phyloP scores from a whole-genome alignment of 2,797 vertebrate genomes.

The Apogon talboti region DNA sequence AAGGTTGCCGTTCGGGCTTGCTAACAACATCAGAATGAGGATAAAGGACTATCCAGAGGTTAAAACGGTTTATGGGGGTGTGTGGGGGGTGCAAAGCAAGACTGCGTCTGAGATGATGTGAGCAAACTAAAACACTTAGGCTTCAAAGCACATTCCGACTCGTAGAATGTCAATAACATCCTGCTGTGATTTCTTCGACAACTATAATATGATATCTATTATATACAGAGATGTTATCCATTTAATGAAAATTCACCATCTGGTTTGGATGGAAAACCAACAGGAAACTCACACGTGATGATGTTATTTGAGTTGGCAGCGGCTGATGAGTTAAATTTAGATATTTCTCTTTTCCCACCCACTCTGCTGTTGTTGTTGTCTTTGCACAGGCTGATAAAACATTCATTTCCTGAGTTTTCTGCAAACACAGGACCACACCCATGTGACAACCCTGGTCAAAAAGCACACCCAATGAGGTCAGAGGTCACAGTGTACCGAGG shows the following conservation, averaged over 20 bases:
- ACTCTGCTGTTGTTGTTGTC: constrained; percentile 65
- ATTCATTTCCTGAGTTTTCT: constrained; percentile 79
- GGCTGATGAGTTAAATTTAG: constrained; percentile 77
- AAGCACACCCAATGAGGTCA: constrained; percentile 56
- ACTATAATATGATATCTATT: neutral
- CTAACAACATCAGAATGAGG: constrained; percentile 24
- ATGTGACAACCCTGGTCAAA: constrained; percentile 53
- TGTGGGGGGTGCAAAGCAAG: constrained; percentile 6
- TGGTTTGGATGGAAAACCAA: constrained; percentile 48
- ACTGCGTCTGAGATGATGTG: constrained; percentile 15
- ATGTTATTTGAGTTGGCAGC: constrained; percentile 73
- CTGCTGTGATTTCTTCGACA: constrained; percentile 11
- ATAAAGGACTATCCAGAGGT: constrained; percentile 10
- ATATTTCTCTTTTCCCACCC: constrained; percentile 57
- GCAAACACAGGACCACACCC: constrained; percentile 68
- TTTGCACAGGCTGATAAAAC: constrained; percentile 78
- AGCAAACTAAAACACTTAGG: constrained; percentile 7
- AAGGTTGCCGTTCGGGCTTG: neutral
- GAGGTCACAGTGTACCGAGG: constrained; percentile 45
- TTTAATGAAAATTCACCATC: constrained; percentile 31
- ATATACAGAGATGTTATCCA: constrained; percentile 38
- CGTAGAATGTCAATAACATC: constrained; percentile 1
- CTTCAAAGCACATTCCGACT: constrained; percentile 10
- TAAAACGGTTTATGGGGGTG: neutral
- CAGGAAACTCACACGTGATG: constrained; percentile 54